Percentiles rank a stretch among this genome's conserved stretches.
Conservation (phyloP, 64 coral and sea anemone species). For the Stichodactyla helianthus region DNA sequence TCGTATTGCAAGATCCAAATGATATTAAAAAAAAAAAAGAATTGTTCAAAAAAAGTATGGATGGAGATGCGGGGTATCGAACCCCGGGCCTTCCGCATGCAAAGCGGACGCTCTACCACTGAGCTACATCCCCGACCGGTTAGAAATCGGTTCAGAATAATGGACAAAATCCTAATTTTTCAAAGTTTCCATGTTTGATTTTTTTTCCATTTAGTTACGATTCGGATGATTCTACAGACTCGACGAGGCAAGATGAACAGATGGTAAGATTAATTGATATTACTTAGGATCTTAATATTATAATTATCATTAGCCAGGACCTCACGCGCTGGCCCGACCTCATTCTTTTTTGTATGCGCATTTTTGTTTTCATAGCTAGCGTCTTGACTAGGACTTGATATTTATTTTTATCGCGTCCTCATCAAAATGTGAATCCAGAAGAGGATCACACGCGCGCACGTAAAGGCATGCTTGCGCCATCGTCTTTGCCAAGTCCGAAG, state of each 20-base stretch:
- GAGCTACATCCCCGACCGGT: not conserved
- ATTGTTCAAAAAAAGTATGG: not conserved
- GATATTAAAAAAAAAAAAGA: not conserved
- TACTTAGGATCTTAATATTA: too few relatives aligned
- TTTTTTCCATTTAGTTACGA: constrained; percentile 56
- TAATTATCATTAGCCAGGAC: too few relatives aligned
- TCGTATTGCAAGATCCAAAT: not conserved
- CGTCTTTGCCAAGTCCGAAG: too few relatives aligned
- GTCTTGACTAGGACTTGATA: too few relatives aligned
- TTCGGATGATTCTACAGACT: constrained; percentile 65
- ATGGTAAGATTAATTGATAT: constrained; percentile 45
- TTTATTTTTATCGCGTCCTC: too few relatives aligned
- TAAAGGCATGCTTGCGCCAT: too few relatives aligned
- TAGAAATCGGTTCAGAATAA: not conserved
- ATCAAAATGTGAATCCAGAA: too few relatives aligned
- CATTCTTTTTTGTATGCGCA: too few relatives aligned
- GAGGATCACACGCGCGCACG: too few relatives aligned
- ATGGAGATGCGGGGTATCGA: constrained; percentile 35
- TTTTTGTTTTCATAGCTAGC: too few relatives aligned
- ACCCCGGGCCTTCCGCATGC: constrained; percentile 37
- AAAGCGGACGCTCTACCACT: constrained; percentile 18
- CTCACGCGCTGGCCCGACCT: too few relatives aligned
- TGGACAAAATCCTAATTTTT: not conserved
- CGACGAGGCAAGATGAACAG: constrained; percentile 71
- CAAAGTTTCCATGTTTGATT: not conserved